Conservation (phyloP, 2,797 vertebrate genomes). For the Crenuchus spilurus region DNA sequence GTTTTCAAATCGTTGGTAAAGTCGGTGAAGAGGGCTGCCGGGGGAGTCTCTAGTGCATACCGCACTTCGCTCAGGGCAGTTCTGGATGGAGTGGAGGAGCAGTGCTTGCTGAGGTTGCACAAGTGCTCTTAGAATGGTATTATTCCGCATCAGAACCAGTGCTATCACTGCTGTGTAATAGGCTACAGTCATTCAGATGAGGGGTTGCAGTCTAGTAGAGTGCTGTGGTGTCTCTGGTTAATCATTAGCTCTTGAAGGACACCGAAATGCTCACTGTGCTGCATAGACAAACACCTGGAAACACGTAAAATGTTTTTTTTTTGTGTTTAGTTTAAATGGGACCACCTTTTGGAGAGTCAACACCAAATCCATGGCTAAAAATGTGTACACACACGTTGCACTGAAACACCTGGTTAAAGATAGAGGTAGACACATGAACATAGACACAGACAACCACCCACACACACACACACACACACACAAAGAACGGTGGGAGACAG, state of each 20-base stretch:
- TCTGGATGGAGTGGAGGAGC: constrained; percentile 28
- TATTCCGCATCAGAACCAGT: constrained; percentile 23
- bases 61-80: constrained; percentile 19
- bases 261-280: neutral
- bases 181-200: constrained; percentile 22
- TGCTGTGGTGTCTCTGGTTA: constrained; percentile 19
- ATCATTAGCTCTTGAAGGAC: constrained; percentile 31
- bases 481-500: constrained; percentile 37
- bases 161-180: constrained; percentile 27
- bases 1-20: constrained; percentile 45
- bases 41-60: constrained; percentile 9
- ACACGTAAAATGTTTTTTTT: constrained; percentile 10
- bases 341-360: constrained; percentile 3
- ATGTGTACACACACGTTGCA: neutral
- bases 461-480: constrained; percentile 21
- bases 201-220: constrained; percentile 9
- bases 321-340: constrained; percentile 12
- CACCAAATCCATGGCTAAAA: neutral
- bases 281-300: constrained; percentile 11
- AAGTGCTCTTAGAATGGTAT: constrained; percentile 30
- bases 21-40: neutral
- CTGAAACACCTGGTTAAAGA: constrained; percentile 17
- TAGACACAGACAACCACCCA: constrained; percentile 20
- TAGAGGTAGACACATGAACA: constrained; percentile 1
- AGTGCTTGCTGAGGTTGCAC: constrained; percentile 38